Evolutionary conservation across 2,888 invertebrate genomes (phyloP).

Genomic region (Limnephilus lunatus): DNA sequence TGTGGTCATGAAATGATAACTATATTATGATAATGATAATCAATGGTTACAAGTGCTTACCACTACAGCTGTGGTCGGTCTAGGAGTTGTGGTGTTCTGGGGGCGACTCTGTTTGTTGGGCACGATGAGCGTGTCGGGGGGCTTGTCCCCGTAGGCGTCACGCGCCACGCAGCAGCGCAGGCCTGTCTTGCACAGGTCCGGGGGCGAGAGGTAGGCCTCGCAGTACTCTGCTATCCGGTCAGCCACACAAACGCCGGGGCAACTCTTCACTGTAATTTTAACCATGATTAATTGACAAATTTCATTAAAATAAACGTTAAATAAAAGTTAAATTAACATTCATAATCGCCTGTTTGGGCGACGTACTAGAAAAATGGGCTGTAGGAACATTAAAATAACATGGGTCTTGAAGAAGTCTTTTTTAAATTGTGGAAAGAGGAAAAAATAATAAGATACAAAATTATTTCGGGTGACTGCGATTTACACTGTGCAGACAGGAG

Average conservation of each 20-base stretch:
- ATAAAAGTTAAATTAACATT: too few species aligned
- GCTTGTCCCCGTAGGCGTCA: conserved; percentile 84
- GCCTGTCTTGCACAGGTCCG: conserved; percentile 85
- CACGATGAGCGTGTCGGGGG: conserved; percentile 85
- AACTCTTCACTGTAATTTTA: conserved; percentile 74
- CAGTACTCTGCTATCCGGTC: conserved; percentile 90
- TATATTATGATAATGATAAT: too few species aligned
- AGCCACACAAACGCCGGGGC: conserved; percentile 91
- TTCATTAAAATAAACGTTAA: neutral
- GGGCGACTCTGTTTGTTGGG: conserved; percentile 77
- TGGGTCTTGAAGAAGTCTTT: too few species aligned
- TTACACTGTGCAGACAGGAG: too few species aligned
- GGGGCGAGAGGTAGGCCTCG: conserved; percentile 87
- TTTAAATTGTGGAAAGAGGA: too few species aligned
- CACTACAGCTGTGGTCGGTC: conserved; percentile 70
- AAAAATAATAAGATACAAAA: too few species aligned
- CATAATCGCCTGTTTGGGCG: too few species aligned
- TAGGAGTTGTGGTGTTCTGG: conserved; percentile 69
- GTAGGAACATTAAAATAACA: too few species aligned
- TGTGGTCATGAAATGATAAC: too few species aligned
- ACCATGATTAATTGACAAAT: neutral
- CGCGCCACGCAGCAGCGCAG: conserved; percentile 89
- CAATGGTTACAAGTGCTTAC: conserved; percentile 24
- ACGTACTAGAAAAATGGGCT: too few species aligned
- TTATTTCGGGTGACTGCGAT: too few species aligned